These are phyloP conservation scores for Hydroisotoma schaefferi DNA, from an alignment of 2,888 invertebrate species.

Conservation along the genomic window DNA sequence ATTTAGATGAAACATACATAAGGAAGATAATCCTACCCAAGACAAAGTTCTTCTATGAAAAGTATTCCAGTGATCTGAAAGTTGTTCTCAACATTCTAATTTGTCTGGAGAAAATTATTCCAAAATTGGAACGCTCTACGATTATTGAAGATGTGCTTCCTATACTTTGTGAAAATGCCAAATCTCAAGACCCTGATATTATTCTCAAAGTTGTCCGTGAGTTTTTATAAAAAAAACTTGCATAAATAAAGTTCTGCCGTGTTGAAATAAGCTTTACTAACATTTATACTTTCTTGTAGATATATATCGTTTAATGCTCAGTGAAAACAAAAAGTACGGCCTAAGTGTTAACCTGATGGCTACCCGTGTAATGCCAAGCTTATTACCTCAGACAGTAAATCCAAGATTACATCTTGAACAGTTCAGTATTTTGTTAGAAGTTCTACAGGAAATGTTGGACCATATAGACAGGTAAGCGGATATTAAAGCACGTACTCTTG, in stretches of 20 bases:
- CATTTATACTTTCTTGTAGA: constrained; percentile 59
- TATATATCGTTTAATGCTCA: constrained; percentile 84
- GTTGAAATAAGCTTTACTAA: not conserved
- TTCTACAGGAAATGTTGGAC: constrained; percentile 88
- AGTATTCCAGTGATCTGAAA: constrained; percentile 62
- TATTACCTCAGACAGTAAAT: constrained; percentile 89
- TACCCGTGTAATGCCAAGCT: constrained; percentile 84
- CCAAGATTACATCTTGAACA: constrained; percentile 78
- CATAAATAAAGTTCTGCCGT: not conserved
- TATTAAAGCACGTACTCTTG: not conserved
- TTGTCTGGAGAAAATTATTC: constrained; percentile 75
- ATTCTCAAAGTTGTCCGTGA: constrained; percentile 88
- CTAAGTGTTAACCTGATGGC: constrained; percentile 88
- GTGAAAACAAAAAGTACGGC: constrained; percentile 79
- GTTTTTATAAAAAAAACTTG: constrained; percentile 53
- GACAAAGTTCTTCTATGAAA: constrained; percentile 50
- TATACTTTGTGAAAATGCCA: constrained; percentile 72
- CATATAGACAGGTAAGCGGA: constrained; percentile 66
- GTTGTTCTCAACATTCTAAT: constrained; percentile 73
- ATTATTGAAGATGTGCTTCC: constrained; percentile 89
- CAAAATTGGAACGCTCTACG: constrained; percentile 78
- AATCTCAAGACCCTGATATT: constrained; percentile 82
- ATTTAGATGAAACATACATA: constrained; percentile 76
- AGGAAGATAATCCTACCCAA: constrained; percentile 64
- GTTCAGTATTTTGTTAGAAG: constrained; percentile 72